Evolutionary conservation across 92 coral and sea anemone species (phyloP), one percentile per base, ranked within the genome.

Genomic region (Phenganax marumi): DNA sequence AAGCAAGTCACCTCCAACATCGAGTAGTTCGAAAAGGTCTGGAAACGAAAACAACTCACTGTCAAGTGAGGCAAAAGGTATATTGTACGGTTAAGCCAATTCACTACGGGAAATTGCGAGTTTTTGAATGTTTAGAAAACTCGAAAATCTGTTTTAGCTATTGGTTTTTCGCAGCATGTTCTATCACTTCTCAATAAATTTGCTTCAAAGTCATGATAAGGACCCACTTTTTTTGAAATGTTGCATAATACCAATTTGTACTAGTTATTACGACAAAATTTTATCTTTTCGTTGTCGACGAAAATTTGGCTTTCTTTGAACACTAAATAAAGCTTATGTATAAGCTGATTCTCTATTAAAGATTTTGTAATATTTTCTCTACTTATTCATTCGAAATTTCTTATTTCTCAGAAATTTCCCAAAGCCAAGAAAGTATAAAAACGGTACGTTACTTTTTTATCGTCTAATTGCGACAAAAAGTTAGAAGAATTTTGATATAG

Each of bases 11-110:
- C 81, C 81, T 10, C 81, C 81, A 76, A 76, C 39, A 43, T 9
- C 85, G 89, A 84, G 87, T 75, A 81, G 95, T 49, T 92, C 97
- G 24, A 18, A 18, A 8, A 62, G 24, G 22, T 14, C 68, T 62
- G 68, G 22, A 24, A 24, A 24, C 1, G 8, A 33, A 64, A 64
- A 64, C 47, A 21, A 10, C 3, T 12, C 8, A 12, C 23, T 47
- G 43, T 48, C 72, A 33, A 25, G 12, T 9, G 12, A 48, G 14
- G 72, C 49, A 66, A 66, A 66, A 66, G 72, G 72, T 66, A 66
- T 18, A 33, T 33, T 33, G 43, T 33, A 5, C 43, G 5, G 43
- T 33, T 33, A 33, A 33, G 43, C 43, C 43, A 33, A 33, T 33
- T 33, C 43, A 33, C 0, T 33, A 33, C 43, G 43, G 0, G 5